A percentile compares a stretch with the other conserved stretches of the same genome.
phyloP scores from a whole-genome alignment of 1,140 invertebrate species.

The Bombus difficillimus region DNA sequence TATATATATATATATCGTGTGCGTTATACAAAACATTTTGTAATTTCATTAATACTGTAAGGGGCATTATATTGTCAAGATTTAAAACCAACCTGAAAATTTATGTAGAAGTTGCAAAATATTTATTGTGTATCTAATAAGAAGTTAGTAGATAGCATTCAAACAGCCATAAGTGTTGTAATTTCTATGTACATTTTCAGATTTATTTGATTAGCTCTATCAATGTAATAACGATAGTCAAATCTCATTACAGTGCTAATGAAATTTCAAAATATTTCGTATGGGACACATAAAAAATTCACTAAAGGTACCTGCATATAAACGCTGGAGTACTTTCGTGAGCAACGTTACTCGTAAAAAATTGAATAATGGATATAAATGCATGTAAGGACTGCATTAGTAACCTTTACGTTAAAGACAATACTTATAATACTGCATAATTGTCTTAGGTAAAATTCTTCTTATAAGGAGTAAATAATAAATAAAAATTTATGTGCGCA shows the following conservation, averaged over 20 bases:
- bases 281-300: neutral
- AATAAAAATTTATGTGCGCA: neutral
- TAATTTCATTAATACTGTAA: neutral
- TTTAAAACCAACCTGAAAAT: neutral
- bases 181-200: too few relatives aligned
- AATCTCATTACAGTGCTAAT: neutral
- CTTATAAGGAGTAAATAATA: neutral
- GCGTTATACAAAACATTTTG: neutral
- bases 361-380: neutral
- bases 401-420: neutral
- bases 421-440: neutral
- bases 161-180: too few relatives aligned
- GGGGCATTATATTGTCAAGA: neutral
- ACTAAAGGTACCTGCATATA: too few relatives aligned
- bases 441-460: neutral
- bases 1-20: neutral
- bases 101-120: neutral
- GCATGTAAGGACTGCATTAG: neutral
- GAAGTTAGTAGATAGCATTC: too few relatives aligned
- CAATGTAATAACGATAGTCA: neutral
- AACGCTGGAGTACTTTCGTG: too few relatives aligned
- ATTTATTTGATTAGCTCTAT: neutral
- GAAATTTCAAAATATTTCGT: neutral
- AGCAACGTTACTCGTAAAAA: neutral
- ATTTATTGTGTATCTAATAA: too few relatives aligned